phyloP scores from a whole-genome alignment of 2,888 invertebrate species.

The Temnothorax rugatulus region DNA sequence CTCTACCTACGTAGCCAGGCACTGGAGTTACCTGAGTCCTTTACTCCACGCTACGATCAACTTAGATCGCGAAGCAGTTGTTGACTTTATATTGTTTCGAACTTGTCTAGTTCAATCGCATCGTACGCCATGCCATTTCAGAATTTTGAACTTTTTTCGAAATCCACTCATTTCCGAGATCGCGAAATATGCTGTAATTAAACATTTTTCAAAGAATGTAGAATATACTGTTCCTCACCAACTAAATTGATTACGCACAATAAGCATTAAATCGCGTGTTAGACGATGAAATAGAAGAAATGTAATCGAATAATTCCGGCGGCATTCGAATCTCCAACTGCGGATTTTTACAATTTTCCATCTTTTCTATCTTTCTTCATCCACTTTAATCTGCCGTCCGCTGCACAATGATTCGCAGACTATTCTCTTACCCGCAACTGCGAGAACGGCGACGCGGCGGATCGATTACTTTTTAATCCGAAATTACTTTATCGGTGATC shows the following conservation, averaged over 20 bases:
- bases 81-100: slow-evolving; percentile 75
- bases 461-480: slow-evolving; percentile 77
- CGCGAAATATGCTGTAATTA: neutral
- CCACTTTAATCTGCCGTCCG: slow-evolving; percentile 60
- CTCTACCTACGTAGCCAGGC: slow-evolving; percentile 67
- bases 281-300: neutral
- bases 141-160: neutral
- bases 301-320: neutral
- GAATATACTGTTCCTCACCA: neutral
- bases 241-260: neutral
- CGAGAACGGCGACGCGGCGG: slow-evolving; percentile 50
- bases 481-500: slow-evolving; percentile 75
- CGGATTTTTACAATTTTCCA: slow-evolving; percentile 27
- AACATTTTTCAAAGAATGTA: neutral
- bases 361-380: slow-evolving; percentile 60
- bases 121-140: neutral
- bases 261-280: neutral
- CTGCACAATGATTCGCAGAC: slow-evolving; percentile 45
- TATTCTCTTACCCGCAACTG: slow-evolving; percentile 59
- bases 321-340: slow-evolving; percentile 7
- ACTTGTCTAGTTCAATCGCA: slow-evolving; percentile 57
- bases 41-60: slow-evolving; percentile 63
- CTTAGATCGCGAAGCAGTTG: slow-evolving; percentile 73
- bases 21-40: slow-evolving; percentile 73
- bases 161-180: neutral